These are phyloP conservation scores for Bungarus multicinctus DNA, from an alignment of 2,113 vertebrate genomes.

Conservation along the genomic window DNA sequence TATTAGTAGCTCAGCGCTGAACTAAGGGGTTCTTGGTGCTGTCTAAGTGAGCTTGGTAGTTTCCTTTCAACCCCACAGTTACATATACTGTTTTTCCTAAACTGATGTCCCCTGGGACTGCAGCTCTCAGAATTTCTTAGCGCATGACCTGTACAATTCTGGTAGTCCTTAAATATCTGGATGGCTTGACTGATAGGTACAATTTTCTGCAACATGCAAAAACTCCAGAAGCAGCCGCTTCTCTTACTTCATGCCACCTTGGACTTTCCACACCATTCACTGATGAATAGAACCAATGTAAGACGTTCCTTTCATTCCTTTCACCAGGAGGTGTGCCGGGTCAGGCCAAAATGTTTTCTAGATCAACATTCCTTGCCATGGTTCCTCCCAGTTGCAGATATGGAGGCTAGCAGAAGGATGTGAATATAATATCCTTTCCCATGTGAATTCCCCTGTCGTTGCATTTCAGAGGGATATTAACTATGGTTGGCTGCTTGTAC, in stretches of 20 bases:
- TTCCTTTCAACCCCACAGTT: background rate
- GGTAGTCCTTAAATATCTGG: background rate
- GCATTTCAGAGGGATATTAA: background rate
- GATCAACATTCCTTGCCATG: too few relatives aligned
- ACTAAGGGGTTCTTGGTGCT: background rate
- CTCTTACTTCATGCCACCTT: background rate
- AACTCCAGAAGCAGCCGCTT: background rate
- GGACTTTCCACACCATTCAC: background rate
- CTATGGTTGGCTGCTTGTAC: background rate
- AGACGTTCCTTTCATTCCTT: background rate
- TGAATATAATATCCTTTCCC: background rate
- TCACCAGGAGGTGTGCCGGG: too few relatives aligned
- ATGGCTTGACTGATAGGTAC: background rate
- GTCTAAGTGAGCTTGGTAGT: background rate
- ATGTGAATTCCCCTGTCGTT: background rate
- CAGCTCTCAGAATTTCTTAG: background rate
- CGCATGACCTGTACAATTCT: background rate
- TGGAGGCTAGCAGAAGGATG: background rate
- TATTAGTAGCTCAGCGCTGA: background rate
- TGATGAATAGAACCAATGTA: background rate
- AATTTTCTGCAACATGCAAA: background rate
- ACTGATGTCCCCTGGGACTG: background rate
- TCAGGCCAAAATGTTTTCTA: background rate
- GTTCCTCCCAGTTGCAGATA: background rate
- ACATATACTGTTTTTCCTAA: background rate